These are phyloP conservation scores for Drosophila leontia DNA, from an alignment of 1,140 invertebrate species.

Conservation along the genomic window DNA sequence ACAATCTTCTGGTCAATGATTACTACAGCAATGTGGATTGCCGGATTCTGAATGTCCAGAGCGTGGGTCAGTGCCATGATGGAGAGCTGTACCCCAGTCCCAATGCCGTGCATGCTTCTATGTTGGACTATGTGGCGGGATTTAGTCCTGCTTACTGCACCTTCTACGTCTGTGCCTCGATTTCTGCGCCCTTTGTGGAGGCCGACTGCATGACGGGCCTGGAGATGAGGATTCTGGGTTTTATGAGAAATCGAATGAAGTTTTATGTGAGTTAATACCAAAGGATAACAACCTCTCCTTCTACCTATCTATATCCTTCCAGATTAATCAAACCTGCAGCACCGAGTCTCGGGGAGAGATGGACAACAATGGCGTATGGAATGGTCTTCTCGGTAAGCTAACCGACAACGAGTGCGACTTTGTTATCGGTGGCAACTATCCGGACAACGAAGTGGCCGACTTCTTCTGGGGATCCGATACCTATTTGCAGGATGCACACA, in stretches of 20 bases:
- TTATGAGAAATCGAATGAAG: slow-evolving; percentile 68
- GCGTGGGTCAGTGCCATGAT: slow-evolving; percentile 62
- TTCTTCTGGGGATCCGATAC: slow-evolving; percentile 86
- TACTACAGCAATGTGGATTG: slow-evolving; percentile 76
- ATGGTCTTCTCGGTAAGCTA: slow-evolving; percentile 85
- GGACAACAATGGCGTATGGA: slow-evolving; percentile 84
- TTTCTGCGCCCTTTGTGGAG: slow-evolving; percentile 79
- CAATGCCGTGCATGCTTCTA: slow-evolving; percentile 36
- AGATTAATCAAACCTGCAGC: slow-evolving; percentile 83
- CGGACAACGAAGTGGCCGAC: slow-evolving; percentile 86
- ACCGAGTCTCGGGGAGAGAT: slow-evolving; percentile 86
- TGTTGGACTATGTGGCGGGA: slow-evolving; percentile 55
- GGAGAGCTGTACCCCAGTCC: slow-evolving; percentile 43
- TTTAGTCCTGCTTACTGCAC: slow-evolving; percentile 74
- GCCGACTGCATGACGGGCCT: slow-evolving; percentile 68
- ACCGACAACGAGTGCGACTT: slow-evolving; percentile 85
- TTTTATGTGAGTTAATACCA: slow-evolving; percentile 54
- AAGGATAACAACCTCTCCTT: background rate
- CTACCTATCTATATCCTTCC: background rate
- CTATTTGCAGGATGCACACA: slow-evolving; percentile 86
- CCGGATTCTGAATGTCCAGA: slow-evolving; percentile 56
- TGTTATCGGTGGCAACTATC: slow-evolving; percentile 86
- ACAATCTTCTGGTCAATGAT: slow-evolving; percentile 74
- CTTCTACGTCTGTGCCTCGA: slow-evolving; percentile 73
- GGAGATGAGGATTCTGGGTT: slow-evolving; percentile 72